Percentiles rank a stretch among this genome's conserved stretches.
These are phyloP conservation scores for Ceratoteleas bidentatus DNA, from an alignment of 1,140 invertebrate genomes.

Conservation along the genomic window DNA sequence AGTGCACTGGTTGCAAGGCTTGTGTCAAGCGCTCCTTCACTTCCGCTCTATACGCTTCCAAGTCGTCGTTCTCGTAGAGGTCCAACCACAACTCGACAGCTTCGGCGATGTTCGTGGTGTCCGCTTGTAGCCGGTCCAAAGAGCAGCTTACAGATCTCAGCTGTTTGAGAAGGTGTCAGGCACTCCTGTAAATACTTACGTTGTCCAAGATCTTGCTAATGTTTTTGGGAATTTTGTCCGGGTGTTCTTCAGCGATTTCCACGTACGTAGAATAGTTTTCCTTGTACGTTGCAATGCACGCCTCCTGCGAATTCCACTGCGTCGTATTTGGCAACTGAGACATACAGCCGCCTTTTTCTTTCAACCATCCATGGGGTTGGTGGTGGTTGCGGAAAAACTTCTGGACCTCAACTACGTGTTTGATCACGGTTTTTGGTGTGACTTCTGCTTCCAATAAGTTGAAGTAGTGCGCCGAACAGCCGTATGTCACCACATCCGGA, in stretches of 20 bases:
- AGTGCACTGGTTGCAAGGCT: slow-evolving; percentile 13
- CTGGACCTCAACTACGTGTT: too few relatives aligned
- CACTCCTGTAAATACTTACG: slow-evolving; percentile 11
- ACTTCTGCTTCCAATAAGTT: too few relatives aligned
- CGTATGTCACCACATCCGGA: too few relatives aligned
- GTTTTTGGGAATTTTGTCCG: slow-evolving; percentile 6
- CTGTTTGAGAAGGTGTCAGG: slow-evolving; percentile 4
- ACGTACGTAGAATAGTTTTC: slow-evolving; percentile 19
- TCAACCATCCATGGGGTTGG: slow-evolving; percentile 33
- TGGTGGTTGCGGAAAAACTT: slow-evolving; percentile 36
- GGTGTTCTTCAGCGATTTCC: neutral
- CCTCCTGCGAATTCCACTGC: slow-evolving; percentile 12
- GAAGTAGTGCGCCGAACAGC: too few relatives aligned
- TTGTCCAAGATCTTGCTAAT: slow-evolving; percentile 22
- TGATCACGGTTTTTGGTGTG: too few relatives aligned
- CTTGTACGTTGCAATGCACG: slow-evolving; percentile 13
- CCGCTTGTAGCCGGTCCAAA: slow-evolving; percentile 15
- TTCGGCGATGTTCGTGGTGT: slow-evolving; percentile 25
- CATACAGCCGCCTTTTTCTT: slow-evolving; percentile 21
- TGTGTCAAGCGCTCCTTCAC: slow-evolving; percentile 19
- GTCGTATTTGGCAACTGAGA: slow-evolving; percentile 21
- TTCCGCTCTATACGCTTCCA: slow-evolving; percentile 13
- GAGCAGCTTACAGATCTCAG: slow-evolving; percentile 1
- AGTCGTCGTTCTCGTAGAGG: slow-evolving; percentile 10
- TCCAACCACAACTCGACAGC: slow-evolving; percentile 31